Percentiles rank a stretch among this genome's conserved stretches.
phyloP scores from a whole-genome alignment of 1,140 invertebrate genomes.

The Drosophila erecta region DNA sequence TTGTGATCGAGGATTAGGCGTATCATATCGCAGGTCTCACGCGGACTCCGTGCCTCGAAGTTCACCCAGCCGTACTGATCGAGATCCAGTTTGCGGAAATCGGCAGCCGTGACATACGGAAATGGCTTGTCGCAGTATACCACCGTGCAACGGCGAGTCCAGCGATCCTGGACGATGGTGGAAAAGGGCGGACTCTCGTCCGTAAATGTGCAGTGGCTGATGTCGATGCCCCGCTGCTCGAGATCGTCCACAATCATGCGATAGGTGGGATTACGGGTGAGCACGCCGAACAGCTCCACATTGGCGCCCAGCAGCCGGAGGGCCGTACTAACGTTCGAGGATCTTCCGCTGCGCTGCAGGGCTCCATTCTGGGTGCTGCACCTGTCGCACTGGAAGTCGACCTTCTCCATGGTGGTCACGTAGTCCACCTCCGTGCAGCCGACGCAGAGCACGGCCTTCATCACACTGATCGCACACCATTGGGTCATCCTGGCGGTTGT shows the following conservation, averaged over 20 bases:
- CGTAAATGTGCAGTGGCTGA: slow-evolving; percentile 85
- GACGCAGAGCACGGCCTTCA: slow-evolving; percentile 75
- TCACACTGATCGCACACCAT: slow-evolving; percentile 27
- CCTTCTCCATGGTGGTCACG: slow-evolving; percentile 85
- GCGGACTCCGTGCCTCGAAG: slow-evolving; percentile 87
- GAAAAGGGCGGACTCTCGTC: slow-evolving; percentile 84
- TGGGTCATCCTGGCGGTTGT: slow-evolving; percentile 3
- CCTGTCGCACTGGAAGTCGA: slow-evolving; percentile 84
- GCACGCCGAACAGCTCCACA: slow-evolving; percentile 87
- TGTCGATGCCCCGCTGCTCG: slow-evolving; percentile 85
- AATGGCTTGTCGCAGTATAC: slow-evolving; percentile 87
- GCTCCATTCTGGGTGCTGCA: slow-evolving; percentile 85
- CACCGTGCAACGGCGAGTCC: slow-evolving; percentile 87
- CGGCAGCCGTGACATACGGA: slow-evolving; percentile 86
- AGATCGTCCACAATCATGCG: slow-evolving; percentile 86
- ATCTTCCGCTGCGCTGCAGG: slow-evolving; percentile 89
- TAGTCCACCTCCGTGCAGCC: slow-evolving; percentile 86
- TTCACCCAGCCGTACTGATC: slow-evolving; percentile 89
- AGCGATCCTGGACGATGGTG: slow-evolving; percentile 85
- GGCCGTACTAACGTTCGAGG: slow-evolving; percentile 89
- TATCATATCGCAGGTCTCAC: slow-evolving; percentile 87
- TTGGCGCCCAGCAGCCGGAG: slow-evolving; percentile 86
- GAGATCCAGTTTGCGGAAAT: slow-evolving; percentile 86
- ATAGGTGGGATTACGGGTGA: slow-evolving; percentile 82
- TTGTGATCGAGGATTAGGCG: slow-evolving; percentile 86